Evolutionary conservation across 92 coral and sea anemone species (phyloP).

Genomic region (Scolanthus callimorphus): DNA sequence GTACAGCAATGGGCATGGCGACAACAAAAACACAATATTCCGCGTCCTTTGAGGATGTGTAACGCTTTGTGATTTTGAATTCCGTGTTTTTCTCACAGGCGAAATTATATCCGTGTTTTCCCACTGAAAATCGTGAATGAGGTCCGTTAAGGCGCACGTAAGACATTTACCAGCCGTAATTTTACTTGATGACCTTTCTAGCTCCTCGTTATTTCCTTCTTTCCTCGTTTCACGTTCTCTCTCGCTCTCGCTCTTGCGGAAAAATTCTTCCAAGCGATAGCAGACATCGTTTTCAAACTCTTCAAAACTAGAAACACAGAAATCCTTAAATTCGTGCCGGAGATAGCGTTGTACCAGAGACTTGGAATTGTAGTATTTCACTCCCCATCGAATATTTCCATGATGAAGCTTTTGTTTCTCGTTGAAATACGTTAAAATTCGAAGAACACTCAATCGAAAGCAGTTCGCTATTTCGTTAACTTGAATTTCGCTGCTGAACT

Average conservation of each 20-base stretch:
- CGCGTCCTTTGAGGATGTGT: constrained; percentile 18
- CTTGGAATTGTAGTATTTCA: constrained; percentile 77
- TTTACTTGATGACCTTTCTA: constrained; percentile 13
- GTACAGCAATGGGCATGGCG: constrained; percentile 62
- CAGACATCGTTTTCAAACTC: constrained; percentile 66
- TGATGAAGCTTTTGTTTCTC: constrained; percentile 14
- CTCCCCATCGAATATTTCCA: constrained; percentile 80
- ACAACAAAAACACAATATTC: constrained; percentile 75
- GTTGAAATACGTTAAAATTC: constrained; percentile 65
- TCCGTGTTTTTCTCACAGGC: constrained; percentile 57
- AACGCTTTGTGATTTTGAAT: constrained; percentile 16
- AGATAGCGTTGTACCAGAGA: constrained; percentile 67
- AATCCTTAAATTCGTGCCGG: constrained; percentile 82
- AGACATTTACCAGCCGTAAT: constrained; percentile 58
- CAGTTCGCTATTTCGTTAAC: constrained; percentile 38
- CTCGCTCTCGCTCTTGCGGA: constrained; percentile 16
- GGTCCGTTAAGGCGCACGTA: constrained; percentile 77
- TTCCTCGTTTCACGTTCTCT: constrained; percentile 1
- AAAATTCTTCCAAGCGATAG: constrained; percentile 48
- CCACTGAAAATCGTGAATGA: constrained; percentile 93
- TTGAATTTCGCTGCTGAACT: constrained; percentile 11
- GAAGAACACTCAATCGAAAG: constrained; percentile 72
- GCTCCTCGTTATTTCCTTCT: neutral
- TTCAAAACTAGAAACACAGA: constrained; percentile 61
- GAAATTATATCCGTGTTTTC: constrained; percentile 74